Percentiles rank a stretch among this genome's conserved stretches.
Evolutionary conservation across 2,113 vertebrate genomes (phyloP).

Genomic region (Trichomycterus rosablanca): DNA sequence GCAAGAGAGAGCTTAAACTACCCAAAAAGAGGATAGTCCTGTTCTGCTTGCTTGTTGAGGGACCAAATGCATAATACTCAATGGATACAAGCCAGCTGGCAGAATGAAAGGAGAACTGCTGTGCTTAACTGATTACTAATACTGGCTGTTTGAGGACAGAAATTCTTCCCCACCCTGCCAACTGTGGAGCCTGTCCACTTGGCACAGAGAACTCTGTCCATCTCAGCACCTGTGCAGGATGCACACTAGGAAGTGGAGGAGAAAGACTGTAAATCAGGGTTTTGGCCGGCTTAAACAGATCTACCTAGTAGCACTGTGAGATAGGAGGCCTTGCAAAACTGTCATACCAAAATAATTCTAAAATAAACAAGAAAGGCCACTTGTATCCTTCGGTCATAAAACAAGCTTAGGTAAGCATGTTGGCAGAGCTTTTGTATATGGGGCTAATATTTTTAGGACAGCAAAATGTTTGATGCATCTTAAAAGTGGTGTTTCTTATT

Average conservation of each 20-base stretch:
- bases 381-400: slow-evolving; percentile 18
- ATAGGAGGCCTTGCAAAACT: slow-evolving; percentile 15
- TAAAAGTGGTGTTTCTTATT: too few relatives aligned
- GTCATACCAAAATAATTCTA: background rate
- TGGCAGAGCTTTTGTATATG: too few relatives aligned
- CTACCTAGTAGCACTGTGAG: slow-evolving; percentile 26
- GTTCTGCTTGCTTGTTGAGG: slow-evolving; percentile 62
- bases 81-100: slow-evolving; percentile 75
- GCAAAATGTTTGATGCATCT: too few relatives aligned
- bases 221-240: slow-evolving; percentile 57
- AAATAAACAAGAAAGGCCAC: background rate
- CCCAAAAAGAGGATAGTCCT: slow-evolving; percentile 50
- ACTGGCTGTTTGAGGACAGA: slow-evolving; percentile 62
- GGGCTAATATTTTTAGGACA: too few relatives aligned
- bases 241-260: slow-evolving; percentile 40
- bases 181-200: slow-evolving; percentile 57
- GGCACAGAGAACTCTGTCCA: slow-evolving; percentile 45
- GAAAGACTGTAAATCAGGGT: slow-evolving; percentile 35
- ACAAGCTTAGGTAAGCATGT: too few relatives aligned
- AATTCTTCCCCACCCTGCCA: slow-evolving; percentile 43
- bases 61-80: slow-evolving; percentile 60
- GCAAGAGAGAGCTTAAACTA: slow-evolving; percentile 35
- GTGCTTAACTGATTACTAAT: slow-evolving; percentile 64
- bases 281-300: slow-evolving; percentile 31
- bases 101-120: slow-evolving; percentile 62